Conservation (phyloP, 1,140 invertebrate genomes). For the Drosophila repleta region DNA sequence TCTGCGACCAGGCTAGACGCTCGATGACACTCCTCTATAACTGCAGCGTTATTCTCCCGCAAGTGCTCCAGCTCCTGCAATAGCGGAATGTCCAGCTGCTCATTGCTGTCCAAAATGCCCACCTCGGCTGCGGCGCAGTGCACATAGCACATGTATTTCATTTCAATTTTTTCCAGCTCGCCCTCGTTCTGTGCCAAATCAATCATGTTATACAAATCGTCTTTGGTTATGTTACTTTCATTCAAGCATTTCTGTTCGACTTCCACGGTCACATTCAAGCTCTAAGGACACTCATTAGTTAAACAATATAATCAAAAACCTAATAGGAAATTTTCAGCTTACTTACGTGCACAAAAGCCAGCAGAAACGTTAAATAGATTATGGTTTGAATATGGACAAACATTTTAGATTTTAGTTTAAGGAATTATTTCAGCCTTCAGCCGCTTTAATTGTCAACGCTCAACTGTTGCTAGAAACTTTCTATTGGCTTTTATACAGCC, state of each 20-base stretch:
- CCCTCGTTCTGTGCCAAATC: neutral
- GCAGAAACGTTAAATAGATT: neutral
- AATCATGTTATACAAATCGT: neutral
- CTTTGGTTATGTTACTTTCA: neutral
- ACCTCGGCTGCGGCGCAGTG: conserved; percentile 9
- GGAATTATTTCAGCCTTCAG: neutral
- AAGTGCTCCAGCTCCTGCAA: neutral
- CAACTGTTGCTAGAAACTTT: neutral
- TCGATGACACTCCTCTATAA: neutral
- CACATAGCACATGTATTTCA: conserved; percentile 26
- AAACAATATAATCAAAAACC: neutral
- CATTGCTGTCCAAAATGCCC: conserved; percentile 5
- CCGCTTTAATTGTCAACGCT: neutral
- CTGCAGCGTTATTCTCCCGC: neutral
- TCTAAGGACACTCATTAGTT: neutral
- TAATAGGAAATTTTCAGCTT: neutral
- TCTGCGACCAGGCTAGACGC: neutral
- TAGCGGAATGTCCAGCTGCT: conserved; percentile 1
- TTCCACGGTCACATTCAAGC: neutral
- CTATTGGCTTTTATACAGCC: neutral
- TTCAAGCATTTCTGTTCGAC: conserved; percentile 3
- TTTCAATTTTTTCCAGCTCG: neutral
- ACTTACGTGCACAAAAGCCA: neutral
- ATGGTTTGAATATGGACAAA: neutral
- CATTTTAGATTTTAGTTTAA: neutral